These are phyloP conservation scores for Athene noctua DNA, from an alignment of 2,113 vertebrate species.

Conservation along the genomic window DNA sequence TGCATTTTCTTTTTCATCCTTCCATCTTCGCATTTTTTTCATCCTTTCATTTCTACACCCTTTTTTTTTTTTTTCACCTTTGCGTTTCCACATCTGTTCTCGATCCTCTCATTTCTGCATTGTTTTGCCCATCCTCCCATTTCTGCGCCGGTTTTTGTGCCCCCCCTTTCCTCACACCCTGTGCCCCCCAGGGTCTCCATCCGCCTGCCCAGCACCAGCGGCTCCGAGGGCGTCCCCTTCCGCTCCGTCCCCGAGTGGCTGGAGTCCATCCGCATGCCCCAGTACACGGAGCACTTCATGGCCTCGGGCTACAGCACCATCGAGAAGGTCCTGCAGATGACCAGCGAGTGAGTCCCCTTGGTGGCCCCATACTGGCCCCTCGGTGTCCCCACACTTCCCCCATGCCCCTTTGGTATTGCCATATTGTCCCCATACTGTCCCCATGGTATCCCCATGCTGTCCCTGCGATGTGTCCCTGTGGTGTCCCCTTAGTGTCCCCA, in stretches of 20 bases:
- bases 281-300: slow-evolving; percentile 92
- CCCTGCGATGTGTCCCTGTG: neutral
- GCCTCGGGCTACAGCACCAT: slow-evolving; percentile 85
- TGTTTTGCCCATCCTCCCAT: too few species aligned
- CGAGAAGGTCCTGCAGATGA: slow-evolving; percentile 96
- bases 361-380: neutral
- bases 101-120: too few species aligned
- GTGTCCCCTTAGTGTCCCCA: neutral
- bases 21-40: too few species aligned
- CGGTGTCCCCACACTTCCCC: neutral
- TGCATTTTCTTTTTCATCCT: too few species aligned
- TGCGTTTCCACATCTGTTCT: too few species aligned
- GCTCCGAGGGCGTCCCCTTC: slow-evolving; percentile 89
- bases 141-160: too few species aligned
- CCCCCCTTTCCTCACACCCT: neutral
- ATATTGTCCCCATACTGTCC: neutral
- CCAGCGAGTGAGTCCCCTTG: slow-evolving; percentile 83
- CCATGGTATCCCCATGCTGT: neutral
- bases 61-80: too few species aligned
- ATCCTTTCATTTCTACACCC: too few species aligned
- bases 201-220: slow-evolving; percentile 92
- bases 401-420: neutral
- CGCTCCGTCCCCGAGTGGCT: slow-evolving; percentile 91
- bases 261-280: slow-evolving; percentile 96
- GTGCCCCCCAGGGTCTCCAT: slow-evolving; percentile 84